A percentile compares a stretch with the other conserved stretches of the same genome.
These are phyloP conservation scores for Lateolabrax maculatus DNA, from an alignment of 2,797 vertebrate species.

Conservation along the genomic window DNA sequence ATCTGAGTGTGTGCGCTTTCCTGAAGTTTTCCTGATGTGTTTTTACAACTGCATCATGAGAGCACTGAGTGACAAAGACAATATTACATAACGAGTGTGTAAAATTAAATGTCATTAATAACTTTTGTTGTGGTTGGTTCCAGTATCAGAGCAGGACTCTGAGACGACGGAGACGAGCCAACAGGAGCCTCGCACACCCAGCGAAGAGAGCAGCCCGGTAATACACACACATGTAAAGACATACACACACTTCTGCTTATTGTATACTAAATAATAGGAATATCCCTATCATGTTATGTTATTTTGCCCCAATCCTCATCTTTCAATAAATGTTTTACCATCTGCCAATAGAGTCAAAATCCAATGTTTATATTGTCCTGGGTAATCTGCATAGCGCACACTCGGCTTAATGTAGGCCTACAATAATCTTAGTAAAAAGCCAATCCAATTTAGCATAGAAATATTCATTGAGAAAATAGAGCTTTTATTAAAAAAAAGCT, in stretches of 20 bases:
- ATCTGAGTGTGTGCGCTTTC: background rate
- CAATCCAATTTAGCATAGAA: background rate
- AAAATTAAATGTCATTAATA: background rate
- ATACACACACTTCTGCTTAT: background rate
- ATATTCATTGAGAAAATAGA: background rate
- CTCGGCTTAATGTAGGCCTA: background rate
- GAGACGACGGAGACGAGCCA: conserved; percentile 77
- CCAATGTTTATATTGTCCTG: conserved; percentile 5
- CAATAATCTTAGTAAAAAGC: background rate
- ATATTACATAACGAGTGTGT: background rate
- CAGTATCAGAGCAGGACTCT: conserved; percentile 87
- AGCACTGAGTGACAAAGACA: background rate
- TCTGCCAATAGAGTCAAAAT: background rate
- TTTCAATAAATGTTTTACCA: background rate
- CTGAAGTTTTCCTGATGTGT: background rate
- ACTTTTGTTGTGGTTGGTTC: conserved; percentile 49
- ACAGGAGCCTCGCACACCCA: conserved; percentile 78
- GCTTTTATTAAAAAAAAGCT: background rate
- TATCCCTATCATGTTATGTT: background rate
- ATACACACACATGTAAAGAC: conserved; percentile 8
- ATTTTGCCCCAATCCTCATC: background rate
- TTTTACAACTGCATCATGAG: background rate
- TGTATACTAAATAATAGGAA: background rate
- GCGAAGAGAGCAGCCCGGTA: conserved; percentile 84
- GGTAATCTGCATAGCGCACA: background rate